Conservation (phyloP, 2,888 invertebrate genomes). For the Clusia tigrina region DNA sequence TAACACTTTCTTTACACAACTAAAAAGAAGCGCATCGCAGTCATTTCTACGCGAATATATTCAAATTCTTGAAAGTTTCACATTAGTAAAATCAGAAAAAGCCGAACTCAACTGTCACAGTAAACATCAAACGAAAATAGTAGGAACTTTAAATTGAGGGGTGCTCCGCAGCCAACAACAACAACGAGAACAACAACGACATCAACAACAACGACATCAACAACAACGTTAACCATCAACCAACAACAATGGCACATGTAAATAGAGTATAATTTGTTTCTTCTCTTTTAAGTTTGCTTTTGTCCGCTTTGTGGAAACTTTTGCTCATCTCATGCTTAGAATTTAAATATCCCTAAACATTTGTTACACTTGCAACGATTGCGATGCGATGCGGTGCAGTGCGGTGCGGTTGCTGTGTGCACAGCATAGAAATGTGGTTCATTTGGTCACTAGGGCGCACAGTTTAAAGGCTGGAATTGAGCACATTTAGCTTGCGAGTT, state of each 20-base stretch:
- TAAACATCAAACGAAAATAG: not conserved
- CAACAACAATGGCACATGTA: constrained; percentile 19
- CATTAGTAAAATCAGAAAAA: not conserved
- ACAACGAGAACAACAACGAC: not conserved
- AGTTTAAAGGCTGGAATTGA: constrained; percentile 1
- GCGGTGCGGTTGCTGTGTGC: constrained; percentile 9
- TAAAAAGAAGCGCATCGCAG: no score
- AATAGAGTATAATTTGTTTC: constrained; percentile 19
- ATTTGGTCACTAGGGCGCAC: constrained; percentile 45
- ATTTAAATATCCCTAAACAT: not conserved
- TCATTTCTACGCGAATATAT: no score
- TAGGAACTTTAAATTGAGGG: not conserved
- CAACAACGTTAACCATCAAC: constrained; percentile 2
- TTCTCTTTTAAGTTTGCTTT: no score
- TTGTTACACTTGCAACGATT: not conserved
- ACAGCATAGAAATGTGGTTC: constrained; percentile 45
- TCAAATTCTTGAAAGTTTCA: not conserved
- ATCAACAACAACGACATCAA: no score
- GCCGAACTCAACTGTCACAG: not conserved
- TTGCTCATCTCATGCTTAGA: constrained; percentile 7
- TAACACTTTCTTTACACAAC: constrained; percentile 26
- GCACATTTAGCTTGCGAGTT: not conserved
- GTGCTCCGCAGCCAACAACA: no score
- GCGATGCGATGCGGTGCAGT: no score
- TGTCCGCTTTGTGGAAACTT: not conserved